Base-by-base conservation (phyloP, 2,797 vertebrate species). In the Hypotaenidia okinawae region DNA sequence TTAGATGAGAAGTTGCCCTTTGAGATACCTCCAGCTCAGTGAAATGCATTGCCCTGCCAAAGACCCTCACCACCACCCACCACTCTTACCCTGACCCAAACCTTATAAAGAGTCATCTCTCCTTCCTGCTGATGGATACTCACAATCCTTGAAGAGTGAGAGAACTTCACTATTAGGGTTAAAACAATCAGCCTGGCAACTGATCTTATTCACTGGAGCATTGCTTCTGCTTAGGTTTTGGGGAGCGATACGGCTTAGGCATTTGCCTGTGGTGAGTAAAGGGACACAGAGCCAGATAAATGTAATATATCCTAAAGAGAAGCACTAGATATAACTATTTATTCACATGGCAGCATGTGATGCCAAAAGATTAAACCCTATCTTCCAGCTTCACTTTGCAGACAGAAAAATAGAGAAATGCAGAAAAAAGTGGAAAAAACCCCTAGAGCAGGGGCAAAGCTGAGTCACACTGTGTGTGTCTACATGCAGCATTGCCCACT, bases 401-500 rank as follows among this genome's bases (percentile, higher is more conserved):
- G 23, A n/a, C 58, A n/a, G 23, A 17, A 64, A 92, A 88, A 52
- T 15, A 61, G 43, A 84, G 54, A 74, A 81, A 66, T 2, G 23
- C 17, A 24, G 47, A 69, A 67, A 35, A 39, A 45, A 51, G 62
- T 57, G 45, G 32, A 35, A 41, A 80, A 17, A 62, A 54, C n/a
- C 39, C 39, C 12, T 30, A 33, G 55, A 88, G 33, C 11, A 32
- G 19, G 9, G 35, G 4, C 1, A 27, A 79, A 5, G 5, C 30
- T 1, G 13, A 68, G 16, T 49, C 24, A 18, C 1, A 0, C 28
- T 25, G 4, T 16, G 12, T 58, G 12, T 5, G 23, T 54, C 41
- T 37, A 16, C 25, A 15, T 0, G 8, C 51, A 89, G 15, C 14
- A 11, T 8, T 0, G 0, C 25, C 16, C 0, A 2, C 21, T 1